phyloP scores from a whole-genome alignment of 2,888 invertebrate species.

The Cheilosia pagana region DNA sequence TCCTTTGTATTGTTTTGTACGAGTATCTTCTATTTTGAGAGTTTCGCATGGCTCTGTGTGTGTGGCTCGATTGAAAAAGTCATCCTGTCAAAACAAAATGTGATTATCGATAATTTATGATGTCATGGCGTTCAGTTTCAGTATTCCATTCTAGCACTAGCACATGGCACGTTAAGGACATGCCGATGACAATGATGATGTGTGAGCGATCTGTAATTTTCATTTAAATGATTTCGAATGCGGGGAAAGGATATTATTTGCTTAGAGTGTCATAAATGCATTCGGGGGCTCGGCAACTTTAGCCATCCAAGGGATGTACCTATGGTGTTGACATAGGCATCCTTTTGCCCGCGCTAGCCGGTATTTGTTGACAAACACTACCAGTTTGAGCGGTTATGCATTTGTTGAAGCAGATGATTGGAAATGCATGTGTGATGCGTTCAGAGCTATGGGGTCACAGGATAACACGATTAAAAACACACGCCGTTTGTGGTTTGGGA shows the following conservation, averaged over 20 bases:
- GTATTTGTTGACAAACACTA: constrained; percentile 67
- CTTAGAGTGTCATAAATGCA: constrained; percentile 50
- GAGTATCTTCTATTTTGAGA: constrained; percentile 61
- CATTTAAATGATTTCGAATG: constrained; percentile 67
- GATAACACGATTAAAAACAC: constrained; percentile 68
- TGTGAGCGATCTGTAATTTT: constrained; percentile 69
- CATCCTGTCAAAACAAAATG: constrained; percentile 83
- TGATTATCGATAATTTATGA: constrained; percentile 84
- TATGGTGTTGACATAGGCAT: constrained; percentile 17
- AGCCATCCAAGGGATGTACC: constrained; percentile 7
- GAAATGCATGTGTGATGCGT: constrained; percentile 67
- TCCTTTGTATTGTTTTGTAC: constrained; percentile 68
- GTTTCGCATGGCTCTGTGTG: constrained; percentile 44
- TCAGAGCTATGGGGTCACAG: constrained; percentile 33
- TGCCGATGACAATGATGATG: constrained; percentile 70
- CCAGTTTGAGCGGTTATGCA: constrained; percentile 40
- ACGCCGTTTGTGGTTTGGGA: constrained; percentile 44
- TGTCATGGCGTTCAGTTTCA: constrained; percentile 79
- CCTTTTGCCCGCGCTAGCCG: constrained; percentile 33
- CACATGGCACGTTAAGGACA: constrained; percentile 70
- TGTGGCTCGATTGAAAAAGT: constrained; percentile 70
- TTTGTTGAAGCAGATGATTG: constrained; percentile 67
- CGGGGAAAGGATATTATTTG: constrained; percentile 69
- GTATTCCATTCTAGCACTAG: constrained; percentile 51
- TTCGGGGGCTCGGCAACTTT: constrained; percentile 34